phyloP scores from a whole-genome alignment of 2,888 invertebrate species.

The Noctua fimbriata region DNA sequence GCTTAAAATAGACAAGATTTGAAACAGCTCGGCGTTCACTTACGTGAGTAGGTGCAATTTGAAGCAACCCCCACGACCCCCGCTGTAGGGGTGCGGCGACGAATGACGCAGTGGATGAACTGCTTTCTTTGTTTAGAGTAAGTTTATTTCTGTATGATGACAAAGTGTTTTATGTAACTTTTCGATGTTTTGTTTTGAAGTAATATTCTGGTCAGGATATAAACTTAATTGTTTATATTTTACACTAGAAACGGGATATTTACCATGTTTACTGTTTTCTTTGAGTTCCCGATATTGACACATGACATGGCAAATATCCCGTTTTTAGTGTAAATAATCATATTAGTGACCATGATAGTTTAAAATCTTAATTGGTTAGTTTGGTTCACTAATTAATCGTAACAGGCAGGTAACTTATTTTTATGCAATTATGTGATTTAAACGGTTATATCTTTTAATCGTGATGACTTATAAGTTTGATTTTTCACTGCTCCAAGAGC shows the following conservation, averaged over 20 bases:
- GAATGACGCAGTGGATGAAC: conserved; percentile 33
- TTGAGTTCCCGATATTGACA: too few species aligned
- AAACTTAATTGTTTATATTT: too few species aligned
- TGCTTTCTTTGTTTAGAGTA: conserved; percentile 24
- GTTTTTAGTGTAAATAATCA: too few species aligned
- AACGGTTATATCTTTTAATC: too few species aligned
- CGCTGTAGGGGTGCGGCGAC: conserved; percentile 29
- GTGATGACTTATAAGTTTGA: too few species aligned
- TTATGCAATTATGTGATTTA: too few species aligned
- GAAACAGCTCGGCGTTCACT: not conserved
- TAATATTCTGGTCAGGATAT: not conserved
- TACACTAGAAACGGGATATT: too few species aligned
- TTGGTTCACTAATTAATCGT: not conserved
- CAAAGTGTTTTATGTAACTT: not conserved
- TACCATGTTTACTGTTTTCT: too few species aligned
- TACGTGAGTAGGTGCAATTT: conserved; percentile 54
- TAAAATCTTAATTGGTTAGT: too few species aligned
- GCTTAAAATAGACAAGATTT: conserved; percentile 30
- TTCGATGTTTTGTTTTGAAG: not conserved
- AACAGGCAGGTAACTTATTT: not conserved
- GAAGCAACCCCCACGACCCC: conserved; percentile 26
- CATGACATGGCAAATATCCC: too few species aligned
- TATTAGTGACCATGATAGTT: too few species aligned
- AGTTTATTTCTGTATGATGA: not conserved
- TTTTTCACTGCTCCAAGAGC: too few species aligned